These are phyloP conservation scores for Muschampia plurimacula DNA, from an alignment of 2,888 invertebrate species.

Conservation along the genomic window DNA sequence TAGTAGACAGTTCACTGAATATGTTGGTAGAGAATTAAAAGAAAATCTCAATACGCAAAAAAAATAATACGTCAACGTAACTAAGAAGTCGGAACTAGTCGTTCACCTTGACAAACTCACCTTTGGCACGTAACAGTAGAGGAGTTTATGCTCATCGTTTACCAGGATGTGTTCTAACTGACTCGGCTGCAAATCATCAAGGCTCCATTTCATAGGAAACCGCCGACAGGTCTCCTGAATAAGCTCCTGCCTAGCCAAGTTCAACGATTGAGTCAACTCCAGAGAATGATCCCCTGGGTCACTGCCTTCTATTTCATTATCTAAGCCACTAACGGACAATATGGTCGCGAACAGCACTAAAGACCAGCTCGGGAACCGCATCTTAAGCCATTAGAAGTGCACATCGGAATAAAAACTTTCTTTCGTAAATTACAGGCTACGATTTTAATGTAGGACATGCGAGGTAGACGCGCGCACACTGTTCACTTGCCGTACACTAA, in stretches of 20 bases:
- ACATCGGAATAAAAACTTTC: slow-evolving; percentile 68
- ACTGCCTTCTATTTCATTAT: slow-evolving; percentile 46
- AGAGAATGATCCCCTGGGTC: slow-evolving; percentile 74
- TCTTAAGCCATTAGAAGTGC: slow-evolving; percentile 62
- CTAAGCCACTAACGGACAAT: slow-evolving; percentile 63
- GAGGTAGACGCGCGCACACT: slow-evolving; percentile 1
- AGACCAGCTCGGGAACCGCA: slow-evolving; percentile 58
- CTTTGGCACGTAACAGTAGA: slow-evolving; percentile 98
- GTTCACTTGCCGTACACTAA: slow-evolving; percentile 4
- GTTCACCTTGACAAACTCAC: slow-evolving; percentile 83
- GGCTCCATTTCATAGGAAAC: slow-evolving; percentile 68
- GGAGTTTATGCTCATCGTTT: slow-evolving; percentile 92
- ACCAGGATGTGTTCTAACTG: slow-evolving; percentile 93
- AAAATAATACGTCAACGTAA: neutral
- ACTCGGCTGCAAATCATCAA: slow-evolving; percentile 81
- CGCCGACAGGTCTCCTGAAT: slow-evolving; percentile 87
- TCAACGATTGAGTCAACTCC: slow-evolving; percentile 87
- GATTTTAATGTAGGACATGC: slow-evolving; percentile 68
- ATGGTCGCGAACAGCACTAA: slow-evolving; percentile 61
- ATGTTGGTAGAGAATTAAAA: neutral
- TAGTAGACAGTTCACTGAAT: too few relatives aligned
- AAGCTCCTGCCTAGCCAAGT: slow-evolving; percentile 87
- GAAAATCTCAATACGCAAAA: slow-evolving; percentile 13
- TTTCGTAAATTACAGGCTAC: slow-evolving; percentile 59
- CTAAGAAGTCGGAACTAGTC: slow-evolving; percentile 41